A percentile compares a stretch with the other conserved stretches of the same genome.
Evolutionary conservation across 2,113 vertebrate genomes (phyloP).

Genomic region (Sturnira hondurensis): DNA sequence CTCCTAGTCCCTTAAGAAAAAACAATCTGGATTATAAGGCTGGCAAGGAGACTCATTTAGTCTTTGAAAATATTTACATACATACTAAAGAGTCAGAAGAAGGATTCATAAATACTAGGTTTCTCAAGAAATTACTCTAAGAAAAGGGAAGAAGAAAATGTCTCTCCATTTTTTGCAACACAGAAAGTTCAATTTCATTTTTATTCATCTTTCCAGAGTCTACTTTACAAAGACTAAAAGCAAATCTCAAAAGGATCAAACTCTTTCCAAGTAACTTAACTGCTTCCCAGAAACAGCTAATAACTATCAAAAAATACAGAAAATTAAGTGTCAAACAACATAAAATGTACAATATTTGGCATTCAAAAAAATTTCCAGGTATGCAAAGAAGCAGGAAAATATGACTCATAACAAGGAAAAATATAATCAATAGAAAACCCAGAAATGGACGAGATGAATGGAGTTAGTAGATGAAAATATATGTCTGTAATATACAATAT

Average conservation of each 20-base stretch:
- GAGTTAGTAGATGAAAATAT: slow-evolving; percentile 10
- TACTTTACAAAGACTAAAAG: slow-evolving; percentile 33
- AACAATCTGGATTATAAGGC: slow-evolving; percentile 9
- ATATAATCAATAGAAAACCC: not conserved
- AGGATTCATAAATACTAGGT: not conserved
- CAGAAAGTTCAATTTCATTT: slow-evolving; percentile 30
- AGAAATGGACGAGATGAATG: not conserved
- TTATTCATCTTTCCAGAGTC: slow-evolving; percentile 46
- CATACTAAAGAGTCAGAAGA: slow-evolving; percentile 28
- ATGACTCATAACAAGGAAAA: slow-evolving; percentile 3
- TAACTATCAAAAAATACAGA: slow-evolving; percentile 22
- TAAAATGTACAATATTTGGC: not conserved
- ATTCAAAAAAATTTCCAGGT: slow-evolving; percentile 3
- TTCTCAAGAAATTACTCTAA: slow-evolving; percentile 32
- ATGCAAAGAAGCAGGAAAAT: slow-evolving; percentile 35
- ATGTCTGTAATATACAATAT: not conserved
- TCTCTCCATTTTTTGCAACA: not conserved
- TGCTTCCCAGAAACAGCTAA: not conserved
- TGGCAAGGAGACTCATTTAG: not conserved
- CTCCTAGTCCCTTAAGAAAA: slow-evolving; percentile 37
- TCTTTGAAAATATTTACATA: slow-evolving; percentile 43
- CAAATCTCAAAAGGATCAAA: not conserved
- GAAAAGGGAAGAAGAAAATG: not conserved
- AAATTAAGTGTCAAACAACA: slow-evolving; percentile 24
- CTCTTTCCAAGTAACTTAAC: slow-evolving; percentile 22